Conservation (phyloP, 2,888 invertebrate genomes). For the Nemapogon koenigi region DNA sequence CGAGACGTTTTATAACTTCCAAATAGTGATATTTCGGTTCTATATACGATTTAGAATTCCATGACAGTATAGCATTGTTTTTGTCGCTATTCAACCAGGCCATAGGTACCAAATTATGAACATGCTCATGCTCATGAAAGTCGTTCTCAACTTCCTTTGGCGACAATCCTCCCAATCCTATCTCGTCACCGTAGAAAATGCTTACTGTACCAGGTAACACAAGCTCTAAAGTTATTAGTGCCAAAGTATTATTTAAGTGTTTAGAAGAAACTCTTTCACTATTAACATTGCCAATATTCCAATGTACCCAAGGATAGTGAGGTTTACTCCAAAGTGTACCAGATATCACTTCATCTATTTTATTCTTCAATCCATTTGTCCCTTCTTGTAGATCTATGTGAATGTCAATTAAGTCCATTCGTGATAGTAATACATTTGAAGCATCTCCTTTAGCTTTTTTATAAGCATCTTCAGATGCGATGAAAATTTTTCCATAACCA, state of each 20-base stretch:
- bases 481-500: slow-evolving; percentile 69
- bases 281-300: slow-evolving; percentile 75
- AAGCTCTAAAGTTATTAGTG: slow-evolving; percentile 75
- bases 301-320: slow-evolving; percentile 79
- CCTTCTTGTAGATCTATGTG: slow-evolving; percentile 66
- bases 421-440: slow-evolving; percentile 67
- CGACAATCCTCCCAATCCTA: slow-evolving; percentile 69
- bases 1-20: slow-evolving; percentile 65
- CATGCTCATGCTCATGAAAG: slow-evolving; percentile 63
- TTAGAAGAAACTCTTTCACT: slow-evolving; percentile 65
- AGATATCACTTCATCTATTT: slow-evolving; percentile 62
- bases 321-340: slow-evolving; percentile 68
- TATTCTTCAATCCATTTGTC: slow-evolving; percentile 61
- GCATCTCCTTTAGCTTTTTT: slow-evolving; percentile 44
- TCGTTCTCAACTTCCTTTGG: slow-evolving; percentile 60
- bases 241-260: slow-evolving; percentile 69
- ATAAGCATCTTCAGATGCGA: slow-evolving; percentile 68
- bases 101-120: slow-evolving; percentile 77
- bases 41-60: slow-evolving; percentile 66
- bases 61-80: slow-evolving; percentile 51
- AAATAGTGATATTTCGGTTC: slow-evolving; percentile 57
- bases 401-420: slow-evolving; percentile 76
- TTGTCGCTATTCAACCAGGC: slow-evolving; percentile 58
- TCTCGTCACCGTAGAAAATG: slow-evolving; percentile 92
- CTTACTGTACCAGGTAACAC: slow-evolving; percentile 86